These are phyloP conservation scores for Caenorhabditis sp. DNA, from an alignment of 2,888 invertebrate species.

Conservation along the genomic window DNA sequence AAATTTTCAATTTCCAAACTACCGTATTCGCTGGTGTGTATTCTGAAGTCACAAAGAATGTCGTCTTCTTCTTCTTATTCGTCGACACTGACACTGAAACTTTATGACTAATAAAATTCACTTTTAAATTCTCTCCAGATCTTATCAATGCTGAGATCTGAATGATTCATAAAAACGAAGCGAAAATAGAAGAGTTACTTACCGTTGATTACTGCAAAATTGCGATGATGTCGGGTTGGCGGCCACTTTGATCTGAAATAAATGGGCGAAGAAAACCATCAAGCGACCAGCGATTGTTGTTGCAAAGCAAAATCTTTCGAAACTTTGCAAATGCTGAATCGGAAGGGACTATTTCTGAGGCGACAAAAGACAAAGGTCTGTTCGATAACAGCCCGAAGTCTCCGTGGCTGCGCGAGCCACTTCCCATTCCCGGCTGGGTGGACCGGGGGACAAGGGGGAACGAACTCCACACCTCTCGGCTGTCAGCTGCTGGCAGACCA, in stretches of 20 bases:
- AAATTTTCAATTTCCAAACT: slow-evolving; percentile 36
- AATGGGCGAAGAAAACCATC: slow-evolving; percentile 1
- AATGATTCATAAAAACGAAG: slow-evolving; percentile 38
- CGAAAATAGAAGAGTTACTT: slow-evolving; percentile 13
- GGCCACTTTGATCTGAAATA: slow-evolving; percentile 28
- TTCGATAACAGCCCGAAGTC: too few relatives aligned
- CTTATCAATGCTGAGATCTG: slow-evolving; percentile 22
- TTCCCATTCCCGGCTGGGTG: too few relatives aligned
- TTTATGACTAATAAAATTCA: slow-evolving; percentile 43
- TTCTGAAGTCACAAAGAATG: too few relatives aligned
- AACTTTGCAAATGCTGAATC: background rate
- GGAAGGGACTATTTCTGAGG: background rate
- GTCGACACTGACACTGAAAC: slow-evolving; percentile 24
- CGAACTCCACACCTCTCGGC: too few relatives aligned
- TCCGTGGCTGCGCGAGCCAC: too few relatives aligned
- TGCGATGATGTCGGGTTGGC: slow-evolving; percentile 11
- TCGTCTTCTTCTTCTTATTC: background rate
- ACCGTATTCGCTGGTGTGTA: too few relatives aligned
- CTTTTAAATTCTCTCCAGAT: slow-evolving; percentile 32
- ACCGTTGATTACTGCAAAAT: slow-evolving; percentile 22
- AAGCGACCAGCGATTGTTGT: background rate
- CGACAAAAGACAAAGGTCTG: too few relatives aligned
- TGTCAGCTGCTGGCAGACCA: too few relatives aligned
- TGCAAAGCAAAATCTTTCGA: background rate
- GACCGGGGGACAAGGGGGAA: too few relatives aligned